phyloP scores from a whole-genome alignment of 2,888 invertebrate species.

The Chloromyia formosa region DNA sequence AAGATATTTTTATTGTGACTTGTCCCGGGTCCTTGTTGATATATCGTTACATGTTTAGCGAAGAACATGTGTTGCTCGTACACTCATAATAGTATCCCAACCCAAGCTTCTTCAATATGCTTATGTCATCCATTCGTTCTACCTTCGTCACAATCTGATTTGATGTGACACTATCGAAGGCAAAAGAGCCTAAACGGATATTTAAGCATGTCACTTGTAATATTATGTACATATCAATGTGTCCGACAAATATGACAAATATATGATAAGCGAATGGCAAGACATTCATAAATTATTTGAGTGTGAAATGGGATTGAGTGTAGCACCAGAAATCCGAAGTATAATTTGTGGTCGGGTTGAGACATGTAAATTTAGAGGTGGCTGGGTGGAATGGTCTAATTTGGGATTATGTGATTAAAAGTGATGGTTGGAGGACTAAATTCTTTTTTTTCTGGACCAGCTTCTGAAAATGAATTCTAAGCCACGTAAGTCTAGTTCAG shows the following conservation, averaged over 20 bases:
- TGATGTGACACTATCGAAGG: conserved; percentile 7
- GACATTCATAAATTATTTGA: neutral
- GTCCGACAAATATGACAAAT: conserved; percentile 5
- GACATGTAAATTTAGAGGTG: too few relatives aligned
- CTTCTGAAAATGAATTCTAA: too few relatives aligned
- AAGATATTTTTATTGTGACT: neutral
- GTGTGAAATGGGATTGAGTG: neutral
- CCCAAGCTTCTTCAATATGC: neutral
- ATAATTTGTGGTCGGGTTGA: too few relatives aligned
- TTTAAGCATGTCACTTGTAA: conserved; percentile 7
- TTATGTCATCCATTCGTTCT: neutral
- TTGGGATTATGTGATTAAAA: too few relatives aligned
- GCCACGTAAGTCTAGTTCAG: too few relatives aligned
- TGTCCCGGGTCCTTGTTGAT: neutral
- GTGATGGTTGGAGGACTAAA: too few relatives aligned
- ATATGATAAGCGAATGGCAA: neutral
- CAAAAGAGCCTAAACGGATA: neutral
- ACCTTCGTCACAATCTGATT: neutral
- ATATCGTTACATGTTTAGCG: neutral
- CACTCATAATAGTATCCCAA: neutral
- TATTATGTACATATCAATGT: neutral
- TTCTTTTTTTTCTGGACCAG: too few relatives aligned
- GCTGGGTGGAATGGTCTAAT: too few relatives aligned
- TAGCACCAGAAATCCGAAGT: too few relatives aligned
- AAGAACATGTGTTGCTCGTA: neutral